These are phyloP conservation scores for Myotis myotis DNA, from an alignment of 2,797 vertebrate species.

Conservation along the genomic window DNA sequence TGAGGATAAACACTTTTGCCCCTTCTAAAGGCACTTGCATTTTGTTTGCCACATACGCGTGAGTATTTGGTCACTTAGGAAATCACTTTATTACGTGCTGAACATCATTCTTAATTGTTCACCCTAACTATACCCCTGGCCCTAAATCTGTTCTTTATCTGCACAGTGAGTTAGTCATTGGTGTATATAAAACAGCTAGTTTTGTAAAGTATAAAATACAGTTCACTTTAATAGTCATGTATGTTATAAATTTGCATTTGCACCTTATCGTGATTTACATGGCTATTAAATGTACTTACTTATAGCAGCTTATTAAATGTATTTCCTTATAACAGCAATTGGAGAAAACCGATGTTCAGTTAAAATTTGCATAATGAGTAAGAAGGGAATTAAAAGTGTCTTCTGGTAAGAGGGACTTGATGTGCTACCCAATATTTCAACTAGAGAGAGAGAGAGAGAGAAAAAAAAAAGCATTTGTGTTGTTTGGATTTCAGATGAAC, in stretches of 20 bases:
- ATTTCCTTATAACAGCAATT: not conserved
- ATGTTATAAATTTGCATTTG: not conserved
- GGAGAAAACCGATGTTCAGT: not conserved
- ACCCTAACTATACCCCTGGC: not conserved
- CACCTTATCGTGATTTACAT: not conserved
- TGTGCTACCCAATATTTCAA: not conserved
- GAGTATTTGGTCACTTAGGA: not conserved
- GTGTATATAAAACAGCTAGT: not conserved
- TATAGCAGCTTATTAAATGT: not conserved
- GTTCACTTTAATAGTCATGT: not conserved
- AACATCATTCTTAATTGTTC: not conserved
- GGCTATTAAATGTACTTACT: too few species aligned
- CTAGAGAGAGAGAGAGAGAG: not conserved
- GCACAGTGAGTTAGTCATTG: not conserved
- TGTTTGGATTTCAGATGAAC: not conserved
- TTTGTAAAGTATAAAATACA: not conserved
- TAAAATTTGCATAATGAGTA: not conserved
- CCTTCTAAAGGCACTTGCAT: not conserved
- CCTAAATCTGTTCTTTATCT: not conserved
- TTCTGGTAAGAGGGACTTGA: not conserved
- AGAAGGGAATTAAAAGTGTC: not conserved
- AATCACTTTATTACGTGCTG: not conserved
- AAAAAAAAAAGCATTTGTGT: not conserved
- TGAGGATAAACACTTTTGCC: accelerated
- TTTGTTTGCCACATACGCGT: not conserved